Evolutionary conservation across 2,113 vertebrate species (phyloP), one percentile per base, ranked within the genome.

Genomic region (Cervus canadensis): DNA sequence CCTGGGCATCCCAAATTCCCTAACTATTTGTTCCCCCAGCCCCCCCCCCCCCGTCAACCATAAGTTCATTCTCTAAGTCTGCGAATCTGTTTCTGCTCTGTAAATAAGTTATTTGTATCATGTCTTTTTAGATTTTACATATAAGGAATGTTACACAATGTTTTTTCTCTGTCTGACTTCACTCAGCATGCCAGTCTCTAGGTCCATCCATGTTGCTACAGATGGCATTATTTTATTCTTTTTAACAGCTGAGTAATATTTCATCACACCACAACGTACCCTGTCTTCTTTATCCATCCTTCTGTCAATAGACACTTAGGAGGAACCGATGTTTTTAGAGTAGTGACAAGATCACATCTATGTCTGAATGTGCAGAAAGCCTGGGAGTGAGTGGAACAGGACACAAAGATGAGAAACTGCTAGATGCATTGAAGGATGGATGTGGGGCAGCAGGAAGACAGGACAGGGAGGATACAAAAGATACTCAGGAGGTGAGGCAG

Each of bases 261-360:
- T 43, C 12, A 26, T 14, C 43, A 12, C 4, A 43, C 11, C 19
- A 40, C n/a, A 40, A 12, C 0, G 1, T 23, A 40, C 19, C 10
- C n/a, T 71, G 40, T 76, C 40, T 43, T 76, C 36, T 76, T 76
- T 26, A 43, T 14, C 71, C 23, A 43, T 43, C 26, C 71, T 36
- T 76, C 71, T 7, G 23, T 43, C 36, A 76, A 14, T 26, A 23
- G 23, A 13, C 71, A 43, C 43, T 13, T 25, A 43, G 71, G 71
- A 94, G 33, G n/a, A 94, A 56, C 4, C 1, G 21, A 4, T 85
- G 11, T 36, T 92, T 89, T 84, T 59, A 79, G 28, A 95, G 67
- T 26, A 26, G 25, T 79, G 64, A 43, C 33, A 85, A 85, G 23
- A 64, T 56, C 26, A 7, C 26, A n/a, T 95, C 48, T 89, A 45